A percentile compares a stretch with the other conserved stretches of the same genome.
phyloP scores from a whole-genome alignment of 2,797 vertebrate species.

The Leontocebus nigricollis region DNA sequence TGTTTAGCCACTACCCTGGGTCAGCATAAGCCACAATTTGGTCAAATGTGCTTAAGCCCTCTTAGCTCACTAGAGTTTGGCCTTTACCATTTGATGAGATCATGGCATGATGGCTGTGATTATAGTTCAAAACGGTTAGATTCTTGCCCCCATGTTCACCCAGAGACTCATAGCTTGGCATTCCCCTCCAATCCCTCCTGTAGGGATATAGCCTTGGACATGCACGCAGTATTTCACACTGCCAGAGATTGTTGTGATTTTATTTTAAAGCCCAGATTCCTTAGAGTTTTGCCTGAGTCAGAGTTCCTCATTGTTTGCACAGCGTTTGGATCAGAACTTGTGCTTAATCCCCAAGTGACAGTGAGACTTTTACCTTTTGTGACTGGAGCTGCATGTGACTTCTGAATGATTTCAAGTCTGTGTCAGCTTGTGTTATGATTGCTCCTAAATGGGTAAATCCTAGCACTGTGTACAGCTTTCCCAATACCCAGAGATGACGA shows the following conservation, averaged over 20 bases:
- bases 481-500: fast-evolving
- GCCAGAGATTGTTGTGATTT: background rate
- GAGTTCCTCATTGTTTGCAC: background rate
- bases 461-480: background rate
- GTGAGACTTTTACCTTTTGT: background rate
- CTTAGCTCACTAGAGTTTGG: background rate
- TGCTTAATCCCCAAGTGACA: background rate
- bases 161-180: background rate
- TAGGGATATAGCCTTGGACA: too few relatives aligned
- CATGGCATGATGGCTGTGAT: background rate
- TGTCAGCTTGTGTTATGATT: background rate
- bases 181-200: background rate
- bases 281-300: background rate
- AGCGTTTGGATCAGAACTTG: background rate
- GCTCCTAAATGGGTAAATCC: background rate
- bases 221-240: background rate
- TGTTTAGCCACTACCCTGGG: background rate
- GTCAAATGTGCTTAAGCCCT: background rate
- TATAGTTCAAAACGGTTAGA: background rate
- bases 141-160: too few relatives aligned
- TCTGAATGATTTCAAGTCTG: background rate
- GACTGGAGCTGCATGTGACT: background rate
- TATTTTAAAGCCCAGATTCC: background rate
- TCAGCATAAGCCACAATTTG: background rate
- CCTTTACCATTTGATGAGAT: background rate